Evolutionary conservation across 64 coral and sea anemone genomes (phyloP).

Genomic region (Cladopsammia gracilis): DNA sequence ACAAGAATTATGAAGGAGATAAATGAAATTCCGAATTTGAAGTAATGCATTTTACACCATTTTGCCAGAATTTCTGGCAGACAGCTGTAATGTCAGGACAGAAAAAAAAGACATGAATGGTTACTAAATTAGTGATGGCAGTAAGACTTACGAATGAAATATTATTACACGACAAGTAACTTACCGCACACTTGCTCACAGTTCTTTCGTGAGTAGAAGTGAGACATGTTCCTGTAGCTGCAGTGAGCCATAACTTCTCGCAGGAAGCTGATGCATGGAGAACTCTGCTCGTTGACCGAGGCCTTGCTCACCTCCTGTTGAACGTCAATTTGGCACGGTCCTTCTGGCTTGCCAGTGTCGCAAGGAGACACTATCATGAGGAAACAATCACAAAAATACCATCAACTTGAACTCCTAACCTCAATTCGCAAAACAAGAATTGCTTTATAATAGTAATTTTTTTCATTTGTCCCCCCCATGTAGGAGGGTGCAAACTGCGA

Average conservation of each 20-base stretch:
- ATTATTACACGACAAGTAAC: not conserved
- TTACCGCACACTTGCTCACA: conserved; percentile 90
- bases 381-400: not conserved
- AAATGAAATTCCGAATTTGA: conserved; percentile 10
- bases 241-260: conserved; percentile 67
- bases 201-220: conserved; percentile 71
- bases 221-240: conserved; percentile 60
- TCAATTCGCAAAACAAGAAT: too few relatives aligned
- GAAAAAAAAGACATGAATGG: too few relatives aligned
- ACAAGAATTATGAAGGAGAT: too few relatives aligned
- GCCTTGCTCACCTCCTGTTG: conserved; percentile 68
- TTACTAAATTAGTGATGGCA: too few relatives aligned
- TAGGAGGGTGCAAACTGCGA: too few relatives aligned
- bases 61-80: conserved; percentile 77
- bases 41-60: conserved; percentile 73
- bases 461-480: too few relatives aligned
- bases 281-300: conserved; percentile 35
- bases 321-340: conserved; percentile 76
- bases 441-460: not conserved
- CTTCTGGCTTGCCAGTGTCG: conserved; percentile 61
- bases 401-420: too few relatives aligned
- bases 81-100: conserved; percentile 40
- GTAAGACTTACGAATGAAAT: too few relatives aligned
- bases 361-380: conserved; percentile 65
- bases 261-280: conserved; percentile 85